Evolutionary conservation across 2,888 invertebrate species (phyloP).

Genomic region (Odontocerum albicorne): DNA sequence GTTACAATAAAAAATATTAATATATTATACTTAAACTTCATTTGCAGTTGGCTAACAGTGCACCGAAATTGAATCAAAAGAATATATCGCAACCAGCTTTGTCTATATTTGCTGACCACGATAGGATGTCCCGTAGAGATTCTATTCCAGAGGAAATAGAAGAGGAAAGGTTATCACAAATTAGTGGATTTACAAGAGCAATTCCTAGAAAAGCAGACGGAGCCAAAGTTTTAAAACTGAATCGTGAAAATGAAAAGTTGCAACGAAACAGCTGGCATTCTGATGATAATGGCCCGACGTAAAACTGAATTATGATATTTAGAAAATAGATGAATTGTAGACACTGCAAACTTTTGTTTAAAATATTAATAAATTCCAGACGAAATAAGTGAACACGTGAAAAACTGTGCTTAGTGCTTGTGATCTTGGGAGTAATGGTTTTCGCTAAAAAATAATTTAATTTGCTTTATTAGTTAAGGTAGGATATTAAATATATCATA

Average conservation of each 20-base stretch:
- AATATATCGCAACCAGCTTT: slow-evolving; percentile 62
- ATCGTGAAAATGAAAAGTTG: slow-evolving; percentile 48
- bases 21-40: slow-evolving; percentile 1
- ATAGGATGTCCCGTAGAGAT: slow-evolving; percentile 52
- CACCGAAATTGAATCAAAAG: slow-evolving; percentile 63
- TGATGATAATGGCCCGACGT: slow-evolving; percentile 54
- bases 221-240: slow-evolving; percentile 41
- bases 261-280: slow-evolving; percentile 58
- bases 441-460: background rate
- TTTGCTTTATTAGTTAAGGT: too few relatives aligned
- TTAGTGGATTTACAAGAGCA: slow-evolving; percentile 41
- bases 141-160: slow-evolving; percentile 66
- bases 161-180: slow-evolving; percentile 48
- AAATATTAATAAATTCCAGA: background rate
- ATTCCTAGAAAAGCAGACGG: slow-evolving; percentile 45
- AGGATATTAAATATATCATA: too few relatives aligned
- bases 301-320: slow-evolving; percentile 35
- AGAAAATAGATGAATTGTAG: slow-evolving; percentile 3
- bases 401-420: background rate
- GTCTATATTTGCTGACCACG: slow-evolving; percentile 59
- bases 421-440: background rate
- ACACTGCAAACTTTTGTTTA: background rate
- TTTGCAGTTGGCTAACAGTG: slow-evolving; percentile 62
- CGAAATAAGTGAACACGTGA: background rate
- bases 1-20: too few relatives aligned